Base-by-base conservation (phyloP, 2,888 invertebrate genomes). In the Tricholauxania praeusta region DNA sequence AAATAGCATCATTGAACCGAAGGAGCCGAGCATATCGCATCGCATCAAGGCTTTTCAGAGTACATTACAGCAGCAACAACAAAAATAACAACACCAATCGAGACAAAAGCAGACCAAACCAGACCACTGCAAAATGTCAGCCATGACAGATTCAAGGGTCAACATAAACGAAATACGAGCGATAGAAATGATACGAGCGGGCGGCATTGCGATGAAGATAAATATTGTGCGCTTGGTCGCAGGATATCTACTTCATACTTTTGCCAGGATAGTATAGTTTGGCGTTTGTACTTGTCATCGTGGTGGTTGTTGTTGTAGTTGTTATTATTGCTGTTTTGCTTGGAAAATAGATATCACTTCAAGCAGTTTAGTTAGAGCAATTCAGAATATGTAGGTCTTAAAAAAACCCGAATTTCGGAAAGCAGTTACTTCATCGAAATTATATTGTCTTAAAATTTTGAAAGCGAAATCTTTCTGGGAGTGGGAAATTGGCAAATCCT, bases 1-100 rank as follows among this genome's bases (percentile, higher is more conserved):
- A 84, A 84, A 83, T 83, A 82, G 83, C 82, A 83, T 83, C 82
- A 83, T 83, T 81, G 83, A 82, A 80, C 80, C 75, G 60, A 71
- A 68, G 68, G 14, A 66, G 19, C 53, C 12, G 60, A 47, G 52
- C 51, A 52, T 64, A 39, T 74, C 74, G 63, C 71, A 72, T 71
- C 66, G 19, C 32, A 39, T 39, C 39, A 39, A 10, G 39, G 10
- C 10, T 4, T 39, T 39, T 39, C 39, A 39, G 10, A 39, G 39
- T 17, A 15, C 60, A 28, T 47, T 17, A 53, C 66, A n/a, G 5
- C 57, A 48, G 12, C 63, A 22, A 8, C 63, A 63, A 12, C 63
- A 51, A 17, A 22, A 28, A 22, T 28, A 47, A 57, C n/a, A 57
- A 39, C 49, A 70, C 39, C 22, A 48, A 62, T 53, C 22, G 47